These are phyloP conservation scores for Dasypogon diadema DNA, from an alignment of 2,888 invertebrate species.

Conservation along the genomic window DNA sequence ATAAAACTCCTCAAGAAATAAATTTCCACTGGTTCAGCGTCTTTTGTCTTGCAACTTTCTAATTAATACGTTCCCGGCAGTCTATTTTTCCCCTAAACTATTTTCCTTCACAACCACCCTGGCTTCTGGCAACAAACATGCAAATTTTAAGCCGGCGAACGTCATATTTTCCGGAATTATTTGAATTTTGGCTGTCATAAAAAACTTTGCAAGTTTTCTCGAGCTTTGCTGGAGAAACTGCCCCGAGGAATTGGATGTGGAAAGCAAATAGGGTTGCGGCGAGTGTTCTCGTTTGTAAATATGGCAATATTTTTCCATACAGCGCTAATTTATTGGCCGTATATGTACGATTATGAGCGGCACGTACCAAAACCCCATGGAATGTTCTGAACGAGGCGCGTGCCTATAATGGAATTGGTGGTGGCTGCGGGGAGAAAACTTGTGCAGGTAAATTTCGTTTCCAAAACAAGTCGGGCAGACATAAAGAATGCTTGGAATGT, in stretches of 20 bases:
- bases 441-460: background rate
- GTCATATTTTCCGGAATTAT: conserved; percentile 15
- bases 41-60: conserved; percentile 11
- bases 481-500: too few relatives aligned
- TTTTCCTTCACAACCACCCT: background rate
- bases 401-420: background rate
- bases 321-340: conserved; percentile 14
- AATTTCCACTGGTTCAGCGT: background rate
- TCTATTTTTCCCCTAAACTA: background rate
- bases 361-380: background rate
- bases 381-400: background rate
- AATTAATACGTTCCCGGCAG: conserved; percentile 6
- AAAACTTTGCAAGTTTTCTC: conserved; percentile 14
- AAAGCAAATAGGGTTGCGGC: too few relatives aligned
- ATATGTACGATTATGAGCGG: background rate
- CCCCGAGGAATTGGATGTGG: background rate
- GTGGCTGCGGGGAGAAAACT: background rate
- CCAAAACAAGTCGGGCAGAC: background rate
- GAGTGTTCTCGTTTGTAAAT: background rate
- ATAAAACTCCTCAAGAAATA: background rate
- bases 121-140: background rate
- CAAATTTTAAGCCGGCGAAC: background rate
- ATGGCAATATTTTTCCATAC: conserved; percentile 1
- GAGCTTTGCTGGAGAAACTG: background rate
- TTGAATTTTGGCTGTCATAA: conserved; percentile 21